These are phyloP conservation scores for Steinernema hermaphroditum DNA, from an alignment of 2,888 invertebrate species.

Conservation along the genomic window DNA sequence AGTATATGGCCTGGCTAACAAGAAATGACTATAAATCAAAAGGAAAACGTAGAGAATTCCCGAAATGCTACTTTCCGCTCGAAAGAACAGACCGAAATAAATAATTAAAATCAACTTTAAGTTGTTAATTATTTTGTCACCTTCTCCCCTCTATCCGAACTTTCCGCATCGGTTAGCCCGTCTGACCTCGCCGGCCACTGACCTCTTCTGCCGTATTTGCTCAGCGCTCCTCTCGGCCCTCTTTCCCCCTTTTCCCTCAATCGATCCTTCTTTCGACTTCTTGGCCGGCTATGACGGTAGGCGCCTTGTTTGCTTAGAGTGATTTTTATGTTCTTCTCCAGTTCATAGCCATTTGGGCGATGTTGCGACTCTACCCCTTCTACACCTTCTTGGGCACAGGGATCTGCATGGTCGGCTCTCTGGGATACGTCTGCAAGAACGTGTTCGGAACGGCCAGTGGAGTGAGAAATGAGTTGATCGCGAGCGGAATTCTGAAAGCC, in stretches of 20 bases:
- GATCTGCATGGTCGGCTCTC: not conserved
- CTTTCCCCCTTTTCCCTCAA: not conserved
- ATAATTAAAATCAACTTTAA: no score
- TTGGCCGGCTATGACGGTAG: not conserved
- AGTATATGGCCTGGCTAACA: no score
- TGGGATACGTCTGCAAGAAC: not conserved
- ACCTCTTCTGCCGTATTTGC: conserved; percentile 1
- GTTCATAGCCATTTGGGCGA: not conserved
- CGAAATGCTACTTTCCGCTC: no score
- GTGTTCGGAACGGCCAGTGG: not conserved
- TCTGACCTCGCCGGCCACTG: not conserved
- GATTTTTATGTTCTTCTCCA: not conserved
- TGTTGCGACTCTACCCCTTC: conserved; percentile 4
- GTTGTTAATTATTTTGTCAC: no score
- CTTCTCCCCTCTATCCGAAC: no score
- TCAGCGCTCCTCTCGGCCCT: not conserved
- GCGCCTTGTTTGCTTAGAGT: not conserved
- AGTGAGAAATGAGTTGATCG: not conserved
- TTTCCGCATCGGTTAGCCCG: not conserved
- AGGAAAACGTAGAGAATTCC: no score
- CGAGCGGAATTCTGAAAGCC: not conserved
- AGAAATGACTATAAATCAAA: no score
- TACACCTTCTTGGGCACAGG: conserved; percentile 13
- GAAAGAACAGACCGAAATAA: no score
- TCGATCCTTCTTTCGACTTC: not conserved